Conservation (phyloP, 2,888 invertebrate species). For the Drosophila prostipennis region DNA sequence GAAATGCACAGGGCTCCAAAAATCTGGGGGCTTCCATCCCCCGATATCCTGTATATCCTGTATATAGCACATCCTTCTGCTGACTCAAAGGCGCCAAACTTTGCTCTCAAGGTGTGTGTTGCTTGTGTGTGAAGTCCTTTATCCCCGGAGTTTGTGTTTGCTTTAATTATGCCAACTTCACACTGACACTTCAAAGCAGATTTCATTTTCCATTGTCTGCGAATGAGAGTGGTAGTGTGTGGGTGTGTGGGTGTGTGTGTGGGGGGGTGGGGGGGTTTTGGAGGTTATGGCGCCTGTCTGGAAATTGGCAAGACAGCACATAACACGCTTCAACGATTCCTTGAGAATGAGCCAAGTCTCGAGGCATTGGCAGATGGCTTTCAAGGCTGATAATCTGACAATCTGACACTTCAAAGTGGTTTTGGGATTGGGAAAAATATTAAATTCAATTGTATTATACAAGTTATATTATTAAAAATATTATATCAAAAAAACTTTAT, state of each 20-base stretch:
- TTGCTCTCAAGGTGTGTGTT: constrained; percentile 74
- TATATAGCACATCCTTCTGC: constrained; percentile 20
- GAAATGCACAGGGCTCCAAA: constrained; percentile 54
- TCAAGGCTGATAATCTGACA: constrained; percentile 25
- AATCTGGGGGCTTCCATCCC: neutral
- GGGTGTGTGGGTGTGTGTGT: neutral
- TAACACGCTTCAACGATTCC: constrained; percentile 18
- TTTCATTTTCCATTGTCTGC: constrained; percentile 39
- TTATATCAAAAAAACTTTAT: too few relatives aligned
- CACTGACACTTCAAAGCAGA: constrained; percentile 82
- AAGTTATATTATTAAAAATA: neutral
- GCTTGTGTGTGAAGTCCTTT: constrained; percentile 46
- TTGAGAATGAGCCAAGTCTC: constrained; percentile 4
- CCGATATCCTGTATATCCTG: constrained; percentile 55
- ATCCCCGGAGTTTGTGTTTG: constrained; percentile 45
- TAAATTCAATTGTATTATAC: neutral
- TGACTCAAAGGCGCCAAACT: constrained; percentile 65
- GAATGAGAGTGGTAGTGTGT: neutral
- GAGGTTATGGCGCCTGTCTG: constrained; percentile 27
- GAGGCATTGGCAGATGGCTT: constrained; percentile 21
- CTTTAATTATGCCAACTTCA: constrained; percentile 81
- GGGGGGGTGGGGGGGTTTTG: neutral
- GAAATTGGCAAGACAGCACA: constrained; percentile 38
- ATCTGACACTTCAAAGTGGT: constrained; percentile 39
- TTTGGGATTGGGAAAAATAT: neutral